Evolutionary conservation across 2,113 vertebrate genomes (phyloP), one percentile per base, ranked within the genome.

Genomic region (Sporophila hypoxantha): DNA sequence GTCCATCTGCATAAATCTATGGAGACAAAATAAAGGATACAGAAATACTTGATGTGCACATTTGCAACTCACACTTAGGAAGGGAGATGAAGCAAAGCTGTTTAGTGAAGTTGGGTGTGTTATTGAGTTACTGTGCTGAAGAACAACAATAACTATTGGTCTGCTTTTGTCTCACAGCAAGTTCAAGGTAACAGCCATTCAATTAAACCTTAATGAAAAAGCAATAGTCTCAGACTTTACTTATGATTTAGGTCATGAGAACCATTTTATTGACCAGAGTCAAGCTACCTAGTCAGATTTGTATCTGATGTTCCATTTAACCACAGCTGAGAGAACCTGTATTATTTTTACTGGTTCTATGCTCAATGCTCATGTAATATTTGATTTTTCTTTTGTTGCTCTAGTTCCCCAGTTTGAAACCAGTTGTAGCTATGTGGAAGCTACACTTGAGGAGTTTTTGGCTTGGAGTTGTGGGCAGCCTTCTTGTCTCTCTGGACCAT

Each of bases 331-430:
- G 44, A 74, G 70, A 89, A 89, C 73, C 32, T 61, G 8, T 77
- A 12, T 52, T 86, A 12, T 88, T 94, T 84, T 83, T 47, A 81
- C 90, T 92, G 44, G 21, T 74, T 82, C 47, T 76, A 13, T 89
- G 30, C 74, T 94, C 52, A 52, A 3, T 73, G 39, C 61, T 66
- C 25, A 27, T 86, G 86, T 94, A 82, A 92, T 91, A 21, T 26
- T 92, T 64, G 25, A 15, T 84, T 90, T 95, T 86, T 90, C 53
- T 92, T 95, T 36, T 71, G 12, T 95, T 96, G 41, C 56, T 98
- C 10, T 84, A 95, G 98, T 88, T 87, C 99, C 99, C 79, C 97
- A 98, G 78, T 99, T 99, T 97, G 99, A 99, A 97, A 99, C 98
- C 4, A 91, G 96, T 34, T 99, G 99, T 77, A 97, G 92, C 80